phyloP scores from a whole-genome alignment of 2,888 invertebrate genomes.

The Candidula unifasciata region DNA sequence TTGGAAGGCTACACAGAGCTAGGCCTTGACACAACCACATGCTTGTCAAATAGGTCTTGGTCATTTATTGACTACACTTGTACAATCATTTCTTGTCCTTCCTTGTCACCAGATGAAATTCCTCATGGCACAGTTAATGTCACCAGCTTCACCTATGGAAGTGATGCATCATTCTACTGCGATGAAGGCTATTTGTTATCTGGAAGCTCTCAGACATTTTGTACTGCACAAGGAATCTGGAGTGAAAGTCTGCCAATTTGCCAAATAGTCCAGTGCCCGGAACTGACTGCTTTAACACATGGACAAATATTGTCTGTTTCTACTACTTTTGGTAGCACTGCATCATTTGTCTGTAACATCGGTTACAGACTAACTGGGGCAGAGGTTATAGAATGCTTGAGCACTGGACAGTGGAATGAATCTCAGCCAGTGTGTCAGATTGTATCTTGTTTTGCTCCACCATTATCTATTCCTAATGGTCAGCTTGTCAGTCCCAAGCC shows the following conservation, averaged over 20 bases:
- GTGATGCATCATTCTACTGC: conserved; percentile 57
- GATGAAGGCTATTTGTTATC: conserved; percentile 64
- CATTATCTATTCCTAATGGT: conserved; percentile 52
- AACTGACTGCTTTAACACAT: conserved; percentile 14
- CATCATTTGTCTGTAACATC: conserved; percentile 33
- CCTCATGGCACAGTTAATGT: conserved; percentile 39
- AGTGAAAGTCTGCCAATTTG: conserved; percentile 65
- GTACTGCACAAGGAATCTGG: conserved; percentile 71
- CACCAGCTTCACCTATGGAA: conserved; percentile 51
- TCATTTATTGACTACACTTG: conserved; percentile 52
- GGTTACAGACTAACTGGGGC: conserved; percentile 32
- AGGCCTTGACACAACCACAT: conserved; percentile 65
- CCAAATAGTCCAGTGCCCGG: conserved; percentile 44
- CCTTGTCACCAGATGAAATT: conserved; percentile 21
- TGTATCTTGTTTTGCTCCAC: conserved; percentile 58
- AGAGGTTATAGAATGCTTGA: conserved; percentile 79
- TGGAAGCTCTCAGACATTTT: conserved; percentile 60
- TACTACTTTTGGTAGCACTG: conserved; percentile 39
- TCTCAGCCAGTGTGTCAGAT: conserved; percentile 62
- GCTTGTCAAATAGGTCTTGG: conserved; percentile 67
- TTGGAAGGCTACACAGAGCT: conserved; percentile 63
- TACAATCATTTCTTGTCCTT: conserved; percentile 36
- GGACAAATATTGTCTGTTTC: conserved; percentile 12
- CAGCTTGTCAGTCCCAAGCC: conserved; percentile 31
- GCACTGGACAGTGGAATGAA: conserved; percentile 85